These are phyloP conservation scores for Atrichornis clamosus DNA, from an alignment of 2,113 vertebrate genomes.

Conservation along the genomic window DNA sequence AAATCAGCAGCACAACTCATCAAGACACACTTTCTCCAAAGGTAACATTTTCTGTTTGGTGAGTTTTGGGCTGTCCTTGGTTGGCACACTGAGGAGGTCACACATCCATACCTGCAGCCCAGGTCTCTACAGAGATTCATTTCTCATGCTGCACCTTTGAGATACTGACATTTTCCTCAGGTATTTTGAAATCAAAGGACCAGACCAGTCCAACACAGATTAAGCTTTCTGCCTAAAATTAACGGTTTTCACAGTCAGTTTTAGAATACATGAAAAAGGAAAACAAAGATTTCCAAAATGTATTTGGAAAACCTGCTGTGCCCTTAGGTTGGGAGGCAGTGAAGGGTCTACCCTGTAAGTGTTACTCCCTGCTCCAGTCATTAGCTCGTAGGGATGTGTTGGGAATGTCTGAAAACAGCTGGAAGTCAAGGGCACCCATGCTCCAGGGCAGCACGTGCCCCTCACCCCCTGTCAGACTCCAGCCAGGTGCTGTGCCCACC, in stretches of 20 bases:
- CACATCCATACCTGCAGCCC: background rate
- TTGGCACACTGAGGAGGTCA: background rate
- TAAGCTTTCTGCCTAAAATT: background rate
- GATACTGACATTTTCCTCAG: background rate
- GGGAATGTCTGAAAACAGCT: background rate
- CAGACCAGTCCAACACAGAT: background rate
- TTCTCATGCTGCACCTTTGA: background rate
- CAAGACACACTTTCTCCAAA: constrained; percentile 59
- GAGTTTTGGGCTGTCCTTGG: background rate
- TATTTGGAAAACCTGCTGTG: background rate
- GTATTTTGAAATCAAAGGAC: background rate
- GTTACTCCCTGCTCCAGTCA: no score
- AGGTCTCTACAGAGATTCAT: background rate
- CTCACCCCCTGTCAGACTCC: fast-evolving
- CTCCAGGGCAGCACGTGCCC: background rate
- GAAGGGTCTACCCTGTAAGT: background rate
- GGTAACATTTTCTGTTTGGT: background rate
- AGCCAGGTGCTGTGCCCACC: background rate
- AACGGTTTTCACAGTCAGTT: background rate
- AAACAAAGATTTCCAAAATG: background rate
- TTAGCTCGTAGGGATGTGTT: fast-evolving
- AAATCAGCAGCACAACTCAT: constrained; percentile 6
- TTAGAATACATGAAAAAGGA: background rate
- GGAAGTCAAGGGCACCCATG: fast-evolving
- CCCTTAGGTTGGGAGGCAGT: background rate